Conservation (phyloP, 2,797 vertebrate species). For the Nyctibius grandis region DNA sequence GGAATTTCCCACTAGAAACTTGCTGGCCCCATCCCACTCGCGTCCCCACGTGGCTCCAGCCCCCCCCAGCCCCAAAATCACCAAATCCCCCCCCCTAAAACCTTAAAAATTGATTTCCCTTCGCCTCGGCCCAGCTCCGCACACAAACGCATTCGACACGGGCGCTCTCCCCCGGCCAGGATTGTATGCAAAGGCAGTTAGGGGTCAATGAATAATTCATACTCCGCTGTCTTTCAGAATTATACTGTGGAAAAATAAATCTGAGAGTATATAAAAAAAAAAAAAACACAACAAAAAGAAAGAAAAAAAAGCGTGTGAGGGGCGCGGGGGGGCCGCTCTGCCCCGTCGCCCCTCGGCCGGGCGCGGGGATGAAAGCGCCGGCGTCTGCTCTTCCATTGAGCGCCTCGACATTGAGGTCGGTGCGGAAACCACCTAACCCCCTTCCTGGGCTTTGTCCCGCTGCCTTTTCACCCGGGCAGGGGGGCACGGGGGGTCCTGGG, state of each 20-base stretch:
- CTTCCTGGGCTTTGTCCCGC: slow-evolving; percentile 58
- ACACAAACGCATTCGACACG: slow-evolving; percentile 67
- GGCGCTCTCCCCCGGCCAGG: slow-evolving; percentile 59
- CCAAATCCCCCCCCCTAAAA: neutral
- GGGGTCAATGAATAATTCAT: slow-evolving; percentile 86
- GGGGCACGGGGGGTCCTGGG: too few species aligned
- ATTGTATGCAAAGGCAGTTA: slow-evolving; percentile 76
- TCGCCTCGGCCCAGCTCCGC: slow-evolving; percentile 13
- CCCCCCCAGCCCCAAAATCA: neutral
- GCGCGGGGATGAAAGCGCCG: slow-evolving; percentile 3
- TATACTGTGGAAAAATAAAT: slow-evolving; percentile 80
- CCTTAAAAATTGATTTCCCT: slow-evolving; percentile 28
- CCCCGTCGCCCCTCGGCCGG: neutral
- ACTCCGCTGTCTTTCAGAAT: slow-evolving; percentile 83
- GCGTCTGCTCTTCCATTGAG: slow-evolving; percentile 20
- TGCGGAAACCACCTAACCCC: slow-evolving; percentile 31
- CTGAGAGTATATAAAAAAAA: slow-evolving; percentile 64
- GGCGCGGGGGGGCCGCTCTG: neutral
- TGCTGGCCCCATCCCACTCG: neutral
- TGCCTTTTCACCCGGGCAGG: slow-evolving; percentile 7
- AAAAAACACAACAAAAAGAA: neutral
- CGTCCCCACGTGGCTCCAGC: neutral
- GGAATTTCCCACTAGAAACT: neutral
- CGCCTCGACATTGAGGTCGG: slow-evolving; percentile 8
- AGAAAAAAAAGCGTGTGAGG: neutral